A percentile compares a stretch with the other conserved stretches of the same genome.
These are phyloP conservation scores for Gymnopithys bicolor DNA, from an alignment of 2,797 vertebrate genomes.

Conservation along the genomic window DNA sequence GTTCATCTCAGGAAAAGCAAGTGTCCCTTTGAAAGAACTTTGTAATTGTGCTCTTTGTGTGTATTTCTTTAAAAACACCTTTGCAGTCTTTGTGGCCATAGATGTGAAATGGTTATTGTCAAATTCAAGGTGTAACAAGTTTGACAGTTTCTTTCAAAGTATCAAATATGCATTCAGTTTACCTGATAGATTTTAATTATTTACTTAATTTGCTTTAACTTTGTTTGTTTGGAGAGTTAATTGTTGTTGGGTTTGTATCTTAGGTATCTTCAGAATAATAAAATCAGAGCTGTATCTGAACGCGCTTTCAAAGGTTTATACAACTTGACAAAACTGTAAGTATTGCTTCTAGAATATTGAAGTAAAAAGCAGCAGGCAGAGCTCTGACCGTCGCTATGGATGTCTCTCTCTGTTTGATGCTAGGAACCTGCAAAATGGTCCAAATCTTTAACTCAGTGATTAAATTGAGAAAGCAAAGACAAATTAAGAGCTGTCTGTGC, in stretches of 20 bases:
- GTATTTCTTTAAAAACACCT: neutral
- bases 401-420: neutral
- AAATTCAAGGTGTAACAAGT: neutral
- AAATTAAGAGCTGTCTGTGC: neutral
- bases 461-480: neutral
- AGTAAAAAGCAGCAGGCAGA: neutral
- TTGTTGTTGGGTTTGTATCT: neutral
- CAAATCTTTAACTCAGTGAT: accelerated
- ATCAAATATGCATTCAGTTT: neutral
- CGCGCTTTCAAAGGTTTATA: conserved; percentile 89
- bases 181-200: neutral
- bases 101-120: neutral
- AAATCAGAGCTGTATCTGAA: conserved; percentile 84
- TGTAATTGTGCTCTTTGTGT: neutral
- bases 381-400: neutral
- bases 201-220: neutral
- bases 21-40: neutral
- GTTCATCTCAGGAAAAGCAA: neutral
- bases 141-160: neutral
- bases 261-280: conserved; percentile 93
- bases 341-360: conserved; percentile 18
- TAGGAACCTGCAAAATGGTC: neutral
- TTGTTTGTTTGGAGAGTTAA: neutral
- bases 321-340: conserved; percentile 93
- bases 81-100: neutral